phyloP scores from a whole-genome alignment of 1,140 invertebrate species.

The Macrosteles quadrilineatus region DNA sequence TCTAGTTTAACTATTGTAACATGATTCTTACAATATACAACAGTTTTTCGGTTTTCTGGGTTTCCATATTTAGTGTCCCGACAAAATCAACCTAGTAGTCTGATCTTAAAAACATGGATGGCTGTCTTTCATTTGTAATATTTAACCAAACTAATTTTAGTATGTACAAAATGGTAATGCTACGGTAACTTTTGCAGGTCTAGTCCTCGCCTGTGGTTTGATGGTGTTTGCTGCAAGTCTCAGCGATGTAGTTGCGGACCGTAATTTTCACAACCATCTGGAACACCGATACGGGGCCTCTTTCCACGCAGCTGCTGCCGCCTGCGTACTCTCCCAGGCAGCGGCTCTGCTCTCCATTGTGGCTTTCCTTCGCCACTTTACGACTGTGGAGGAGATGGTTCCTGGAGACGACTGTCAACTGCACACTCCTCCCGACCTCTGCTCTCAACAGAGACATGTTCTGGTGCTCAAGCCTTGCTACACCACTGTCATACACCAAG shows the following conservation, averaged over 20 bases:
- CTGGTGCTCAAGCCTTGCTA: neutral
- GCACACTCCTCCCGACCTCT: constrained; percentile 27
- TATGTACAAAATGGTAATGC: too few species aligned
- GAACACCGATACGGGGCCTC: constrained; percentile 71
- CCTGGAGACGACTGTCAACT: constrained; percentile 62
- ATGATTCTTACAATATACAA: too few species aligned
- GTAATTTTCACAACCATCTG: constrained; percentile 46
- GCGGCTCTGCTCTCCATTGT: constrained; percentile 64
- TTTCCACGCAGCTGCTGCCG: constrained; percentile 64
- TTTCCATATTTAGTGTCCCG: too few species aligned
- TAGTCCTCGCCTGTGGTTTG: constrained; percentile 62
- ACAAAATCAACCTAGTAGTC: too few species aligned
- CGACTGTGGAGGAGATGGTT: constrained; percentile 65
- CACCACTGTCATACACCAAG: constrained; percentile 29
- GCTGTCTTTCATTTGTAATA: too few species aligned
- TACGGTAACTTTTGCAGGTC: constrained; percentile 61
- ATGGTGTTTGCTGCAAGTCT: constrained; percentile 65
- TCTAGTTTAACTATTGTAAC: too few species aligned
- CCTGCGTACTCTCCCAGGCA: constrained; percentile 65
- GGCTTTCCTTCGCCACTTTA: constrained; percentile 62
- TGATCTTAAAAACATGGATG: too few species aligned
- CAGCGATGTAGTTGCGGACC: constrained; percentile 59
- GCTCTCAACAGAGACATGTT: neutral
- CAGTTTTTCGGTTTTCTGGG: too few species aligned
- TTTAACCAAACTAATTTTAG: too few species aligned